These are phyloP conservation scores for Archips crataeganus DNA, from an alignment of 2,888 invertebrate genomes.

Conservation along the genomic window DNA sequence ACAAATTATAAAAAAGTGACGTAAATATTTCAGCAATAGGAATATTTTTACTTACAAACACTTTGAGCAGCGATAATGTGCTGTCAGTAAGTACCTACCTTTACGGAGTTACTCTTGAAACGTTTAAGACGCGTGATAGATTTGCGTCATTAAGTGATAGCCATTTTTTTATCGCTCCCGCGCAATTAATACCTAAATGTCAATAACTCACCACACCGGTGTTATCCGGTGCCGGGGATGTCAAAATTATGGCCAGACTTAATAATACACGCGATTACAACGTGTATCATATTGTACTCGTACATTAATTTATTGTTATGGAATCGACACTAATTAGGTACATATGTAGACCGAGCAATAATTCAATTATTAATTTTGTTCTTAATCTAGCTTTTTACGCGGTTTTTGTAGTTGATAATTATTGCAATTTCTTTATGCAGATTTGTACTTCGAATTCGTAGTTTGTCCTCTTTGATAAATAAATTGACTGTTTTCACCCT, in stretches of 20 bases:
- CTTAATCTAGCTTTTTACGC: neutral
- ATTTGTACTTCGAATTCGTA: too few species aligned
- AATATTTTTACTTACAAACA: neutral
- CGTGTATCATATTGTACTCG: neutral
- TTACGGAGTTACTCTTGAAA: slow-evolving; percentile 17
- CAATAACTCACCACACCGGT: slow-evolving; percentile 17
- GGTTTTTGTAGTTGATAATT: too few species aligned
- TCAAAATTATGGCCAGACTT: slow-evolving; percentile 11
- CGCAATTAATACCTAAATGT: slow-evolving; percentile 21
- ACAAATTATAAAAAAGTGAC: neutral
- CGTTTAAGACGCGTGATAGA: slow-evolving; percentile 37
- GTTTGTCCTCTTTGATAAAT: too few species aligned
- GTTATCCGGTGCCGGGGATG: slow-evolving; percentile 2
- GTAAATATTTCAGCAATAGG: neutral
- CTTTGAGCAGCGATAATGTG: slow-evolving; percentile 1
- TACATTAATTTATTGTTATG: neutral
- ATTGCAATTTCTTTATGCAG: too few species aligned
- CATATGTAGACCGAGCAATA: neutral
- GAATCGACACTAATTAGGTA: neutral
- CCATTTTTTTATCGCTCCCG: slow-evolving; percentile 23
- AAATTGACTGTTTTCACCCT: too few species aligned
- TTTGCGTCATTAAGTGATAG: slow-evolving; percentile 41
- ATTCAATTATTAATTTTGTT: neutral
- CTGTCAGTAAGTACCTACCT: slow-evolving; percentile 1
- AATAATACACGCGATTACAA: slow-evolving; percentile 11